Evolutionary conservation across 35 echinoderm and acorn worm species (phyloP), one percentile per base, ranked within the genome.

Genomic region (Ophiothrix spiculata): DNA sequence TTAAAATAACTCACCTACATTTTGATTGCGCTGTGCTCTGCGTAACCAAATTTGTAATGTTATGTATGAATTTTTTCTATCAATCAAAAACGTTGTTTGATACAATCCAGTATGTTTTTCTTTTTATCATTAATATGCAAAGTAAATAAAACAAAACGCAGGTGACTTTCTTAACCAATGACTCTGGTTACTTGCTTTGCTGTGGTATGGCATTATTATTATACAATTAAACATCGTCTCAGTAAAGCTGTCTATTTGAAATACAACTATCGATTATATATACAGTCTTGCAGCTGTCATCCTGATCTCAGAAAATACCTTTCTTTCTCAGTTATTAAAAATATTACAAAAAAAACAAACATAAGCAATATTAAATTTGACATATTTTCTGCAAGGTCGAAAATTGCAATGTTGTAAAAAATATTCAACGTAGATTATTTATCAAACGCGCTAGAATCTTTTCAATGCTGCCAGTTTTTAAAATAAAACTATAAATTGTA

Each of bases 271-370:
- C 45, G 45, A 54, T 21, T 15, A 15, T 25, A 69, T 69, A 69
- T n/a, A 69, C 29, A 12, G 29, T 69, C 60, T n/a, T 12, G 60
- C 60, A 69, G 6, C 60, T 69, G 60, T 69, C 60, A 69, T 69
- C 29, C 19, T 69, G 6, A n/a, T 25, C 60, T 69, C 10, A 15
- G 29, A 69, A 69, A 69, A 69, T 6, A 28, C 17, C 17, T 15
- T 69, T 69, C 16, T 69, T 69, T 69, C 60, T 69, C 60, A 28
- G 60, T 25, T 69, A 69, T 69, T 49, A 69, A 69, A 69, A 69
- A 69, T 69, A 69, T 69, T 6, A 25, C 60, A 69, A 69, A 28
- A 69, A 69, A 69, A 69, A 69, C 25, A 69, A 69, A 69, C 25
- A 69, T 25, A 25, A 28, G 16, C 8, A 69, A 15, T 15, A 69